Base-by-base conservation (phyloP, 2,888 invertebrate species). In the Tachina fera region DNA sequence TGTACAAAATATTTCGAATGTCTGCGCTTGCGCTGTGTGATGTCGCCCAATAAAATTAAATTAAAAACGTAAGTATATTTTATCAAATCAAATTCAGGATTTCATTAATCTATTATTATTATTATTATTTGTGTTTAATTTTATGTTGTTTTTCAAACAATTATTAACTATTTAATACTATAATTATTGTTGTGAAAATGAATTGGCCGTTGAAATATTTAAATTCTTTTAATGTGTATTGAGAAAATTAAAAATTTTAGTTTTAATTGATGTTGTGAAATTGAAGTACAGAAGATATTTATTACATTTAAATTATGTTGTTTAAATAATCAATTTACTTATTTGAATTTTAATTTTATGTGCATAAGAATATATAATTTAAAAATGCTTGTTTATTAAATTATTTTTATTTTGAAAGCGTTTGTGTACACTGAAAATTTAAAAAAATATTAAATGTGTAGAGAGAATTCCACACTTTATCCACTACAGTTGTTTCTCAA, bases 211-310 rank as follows among this genome's bases (percentile, higher is more conserved):
- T 71, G 11, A 53, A 39, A 43, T 39, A 61, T 11, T 16, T 53
- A 31, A 49, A 9, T 60, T 19, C 49, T 16, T 61, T 31, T 79
- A 49, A 63, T 49, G 19, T 78, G 39, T 72, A 61, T 68, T 67
- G 49, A 60, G 5, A 43, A 45, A 53, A 39, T 3, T 16, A 41
- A 31, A 49, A 43, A 56, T 65, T 74, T 60, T 76, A 68, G 61
- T 39, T 51, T 68, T 53, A 63, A 65, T 82, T 70, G 77, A 78
- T 85, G 81, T 85, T 85, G 85, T 85, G 19, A 67, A 70, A 85
- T 71, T 49, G 39, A 16, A 68, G 43, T 71, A 19, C 5, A 31
- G 31, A 67, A 51, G n/a, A 43, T 74, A 61, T 71, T 71, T 56
- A 31, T 31, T 31, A 41, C 41, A 49, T 16, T 39, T 47, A 58